Evolutionary conservation across 1,140 invertebrate species (phyloP).

Genomic region (Drosophila parabipectinata): DNA sequence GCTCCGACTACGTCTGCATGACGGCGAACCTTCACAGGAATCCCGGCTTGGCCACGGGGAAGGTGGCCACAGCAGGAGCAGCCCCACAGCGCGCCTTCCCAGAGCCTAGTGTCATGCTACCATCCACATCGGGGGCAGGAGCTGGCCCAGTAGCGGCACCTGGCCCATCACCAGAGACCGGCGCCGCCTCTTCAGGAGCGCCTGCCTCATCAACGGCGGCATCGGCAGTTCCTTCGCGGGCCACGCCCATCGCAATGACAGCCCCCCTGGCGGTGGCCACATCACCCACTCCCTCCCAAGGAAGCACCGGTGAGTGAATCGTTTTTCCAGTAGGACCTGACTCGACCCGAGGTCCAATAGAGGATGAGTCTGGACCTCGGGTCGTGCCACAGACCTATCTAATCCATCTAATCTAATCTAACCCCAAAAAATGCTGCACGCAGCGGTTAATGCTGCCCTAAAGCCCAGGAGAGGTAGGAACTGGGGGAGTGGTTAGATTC

Average conservation of each 20-base stretch:
- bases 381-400: not conserved
- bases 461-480: constrained; percentile 63
- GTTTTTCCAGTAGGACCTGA: not conserved
- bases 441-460: constrained; percentile 60
- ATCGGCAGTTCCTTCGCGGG: constrained; percentile 41
- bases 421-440: constrained; percentile 36
- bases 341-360: too few species aligned
- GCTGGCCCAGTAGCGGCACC: not conserved
- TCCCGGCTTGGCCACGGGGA: constrained; percentile 23
- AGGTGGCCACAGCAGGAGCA: constrained; percentile 13
- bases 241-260: constrained; percentile 65
- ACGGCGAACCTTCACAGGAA: constrained; percentile 85
- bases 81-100: constrained; percentile 35
- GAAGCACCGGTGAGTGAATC: constrained; percentile 66
- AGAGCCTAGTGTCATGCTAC: constrained; percentile 17
- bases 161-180: not conserved
- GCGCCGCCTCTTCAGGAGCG: not conserved
- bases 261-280: constrained; percentile 68
- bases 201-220: constrained; percentile 10
- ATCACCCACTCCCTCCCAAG: constrained; percentile 82
- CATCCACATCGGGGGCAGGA: not conserved
- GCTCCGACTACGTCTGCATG: constrained; percentile 90
- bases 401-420: constrained; percentile 9
- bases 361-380: too few species aligned
- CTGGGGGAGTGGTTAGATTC: constrained; percentile 21